Percentiles rank a stretch among this genome's conserved stretches.
Conservation (phyloP, 2,797 vertebrate genomes). For the Aeoliscus strigatus region DNA sequence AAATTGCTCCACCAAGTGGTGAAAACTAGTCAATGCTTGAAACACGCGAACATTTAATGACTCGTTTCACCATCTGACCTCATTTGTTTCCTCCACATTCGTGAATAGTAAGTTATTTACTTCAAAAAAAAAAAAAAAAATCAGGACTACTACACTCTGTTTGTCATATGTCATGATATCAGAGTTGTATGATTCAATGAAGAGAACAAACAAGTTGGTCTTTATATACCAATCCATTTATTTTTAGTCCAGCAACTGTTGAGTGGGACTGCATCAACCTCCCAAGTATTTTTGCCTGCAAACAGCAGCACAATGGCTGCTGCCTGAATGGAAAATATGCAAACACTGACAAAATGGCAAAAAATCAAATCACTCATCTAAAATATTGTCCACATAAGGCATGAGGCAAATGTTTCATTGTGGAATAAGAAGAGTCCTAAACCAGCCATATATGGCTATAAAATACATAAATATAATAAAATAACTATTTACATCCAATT, state of each 20-base stretch:
- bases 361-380: constrained; percentile 25
- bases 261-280: constrained; percentile 14
- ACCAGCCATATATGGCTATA: constrained; percentile 53
- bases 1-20: constrained; percentile 54
- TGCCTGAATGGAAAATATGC: constrained; percentile 19
- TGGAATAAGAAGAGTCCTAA: constrained; percentile 44
- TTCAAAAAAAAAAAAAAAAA: too few species aligned
- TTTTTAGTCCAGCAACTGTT: constrained; percentile 36
- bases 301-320: constrained; percentile 27
- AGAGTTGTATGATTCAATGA: not conserved
- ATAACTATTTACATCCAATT: constrained; percentile 68
- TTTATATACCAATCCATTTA: constrained; percentile 29
- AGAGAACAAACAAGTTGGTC: constrained; percentile 4
- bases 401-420: constrained; percentile 54
- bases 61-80: too few species aligned
- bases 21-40: constrained; percentile 3
- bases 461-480: constrained; percentile 74
- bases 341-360: constrained; percentile 7
- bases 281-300: not conserved
- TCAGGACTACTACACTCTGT: too few species aligned
- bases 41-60: too few species aligned
- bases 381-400: constrained; percentile 57
- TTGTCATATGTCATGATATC: too few species aligned
- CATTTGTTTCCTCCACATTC: too few species aligned
- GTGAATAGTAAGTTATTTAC: too few species aligned